Evolutionary conservation across 2,888 invertebrate species (phyloP).

Genomic region (Caenorhabditis sp.): DNA sequence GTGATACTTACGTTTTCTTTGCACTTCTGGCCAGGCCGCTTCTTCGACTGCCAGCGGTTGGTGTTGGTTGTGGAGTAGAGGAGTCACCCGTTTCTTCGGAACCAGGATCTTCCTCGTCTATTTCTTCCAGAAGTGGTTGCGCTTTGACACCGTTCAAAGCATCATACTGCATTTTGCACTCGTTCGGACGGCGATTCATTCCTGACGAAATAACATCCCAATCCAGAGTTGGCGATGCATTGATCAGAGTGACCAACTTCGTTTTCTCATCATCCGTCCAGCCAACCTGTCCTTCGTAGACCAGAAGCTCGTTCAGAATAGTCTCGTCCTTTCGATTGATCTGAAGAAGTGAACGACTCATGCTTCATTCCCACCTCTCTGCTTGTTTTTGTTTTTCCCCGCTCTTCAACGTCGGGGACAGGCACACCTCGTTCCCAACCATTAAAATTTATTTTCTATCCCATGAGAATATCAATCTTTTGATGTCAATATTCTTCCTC

Average conservation of each 20-base stretch:
- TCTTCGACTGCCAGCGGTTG: slow-evolving; percentile 1
- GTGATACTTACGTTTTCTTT: slow-evolving; percentile 38
- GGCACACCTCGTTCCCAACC: background rate
- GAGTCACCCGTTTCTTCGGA: slow-evolving; percentile 16
- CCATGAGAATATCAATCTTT: background rate
- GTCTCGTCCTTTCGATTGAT: slow-evolving; percentile 15
- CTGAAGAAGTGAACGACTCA: slow-evolving; percentile 14
- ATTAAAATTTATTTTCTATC: background rate
- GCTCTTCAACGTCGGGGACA: background rate
- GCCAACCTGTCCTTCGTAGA: slow-evolving; percentile 52
- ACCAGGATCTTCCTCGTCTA: slow-evolving; percentile 25
- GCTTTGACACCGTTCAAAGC: slow-evolving; percentile 45
- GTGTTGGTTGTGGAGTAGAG: background rate
- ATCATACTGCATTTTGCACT: slow-evolving; percentile 56
- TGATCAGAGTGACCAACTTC: slow-evolving; percentile 44
- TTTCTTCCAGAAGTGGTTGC: slow-evolving; percentile 33
- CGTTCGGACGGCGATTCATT: slow-evolving; percentile 59
- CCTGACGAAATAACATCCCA: slow-evolving; percentile 51
- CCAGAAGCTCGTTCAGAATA: slow-evolving; percentile 15
- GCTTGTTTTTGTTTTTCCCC: background rate
- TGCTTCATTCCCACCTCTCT: background rate
- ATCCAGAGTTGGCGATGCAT: slow-evolving; percentile 30
- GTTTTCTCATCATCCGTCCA: slow-evolving; percentile 57
- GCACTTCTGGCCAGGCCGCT: slow-evolving; percentile 47
- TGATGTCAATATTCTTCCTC: background rate